Conservation (phyloP, 2,888 invertebrate species). For the Epirrhoe alternata region DNA sequence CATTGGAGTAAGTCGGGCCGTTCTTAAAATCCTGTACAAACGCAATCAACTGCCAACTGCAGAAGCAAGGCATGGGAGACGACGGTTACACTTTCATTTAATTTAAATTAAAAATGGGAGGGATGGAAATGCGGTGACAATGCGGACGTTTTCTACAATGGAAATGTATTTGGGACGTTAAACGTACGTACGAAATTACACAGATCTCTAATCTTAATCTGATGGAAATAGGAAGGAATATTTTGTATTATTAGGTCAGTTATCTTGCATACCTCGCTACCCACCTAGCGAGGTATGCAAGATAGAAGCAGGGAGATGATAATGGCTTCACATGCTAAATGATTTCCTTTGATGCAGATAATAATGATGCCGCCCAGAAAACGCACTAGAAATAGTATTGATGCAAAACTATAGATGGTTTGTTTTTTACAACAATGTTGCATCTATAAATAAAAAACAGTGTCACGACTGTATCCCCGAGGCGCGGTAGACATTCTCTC, state of each 20-base stretch:
- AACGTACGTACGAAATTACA: constrained; percentile 1
- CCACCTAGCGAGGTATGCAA: too few relatives aligned
- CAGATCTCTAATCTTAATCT: not conserved
- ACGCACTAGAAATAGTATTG: too few relatives aligned
- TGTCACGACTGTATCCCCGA: too few relatives aligned
- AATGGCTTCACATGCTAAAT: too few relatives aligned
- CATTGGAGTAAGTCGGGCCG: constrained; percentile 45
- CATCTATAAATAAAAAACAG: too few relatives aligned
- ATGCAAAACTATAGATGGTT: too few relatives aligned
- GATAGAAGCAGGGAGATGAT: too few relatives aligned
- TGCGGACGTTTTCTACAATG: constrained; percentile 10
- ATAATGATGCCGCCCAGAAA: too few relatives aligned
- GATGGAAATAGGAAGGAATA: not conserved
- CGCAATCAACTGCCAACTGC: constrained; percentile 61
- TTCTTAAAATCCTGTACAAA: constrained; percentile 66
- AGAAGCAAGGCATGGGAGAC: constrained; percentile 30
- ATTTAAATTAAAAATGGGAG: constrained; percentile 12
- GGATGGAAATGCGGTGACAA: constrained; percentile 2
- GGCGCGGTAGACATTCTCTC: too few relatives aligned
- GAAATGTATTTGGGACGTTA: not conserved
- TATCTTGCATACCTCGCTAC: too few relatives aligned
- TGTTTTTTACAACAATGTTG: too few relatives aligned
- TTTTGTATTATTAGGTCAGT: not conserved
- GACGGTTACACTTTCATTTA: constrained; percentile 18
- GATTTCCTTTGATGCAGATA: too few relatives aligned